These are phyloP conservation scores for Andrena bicolor DNA, from an alignment of 2,888 invertebrate species.

Conservation along the genomic window DNA sequence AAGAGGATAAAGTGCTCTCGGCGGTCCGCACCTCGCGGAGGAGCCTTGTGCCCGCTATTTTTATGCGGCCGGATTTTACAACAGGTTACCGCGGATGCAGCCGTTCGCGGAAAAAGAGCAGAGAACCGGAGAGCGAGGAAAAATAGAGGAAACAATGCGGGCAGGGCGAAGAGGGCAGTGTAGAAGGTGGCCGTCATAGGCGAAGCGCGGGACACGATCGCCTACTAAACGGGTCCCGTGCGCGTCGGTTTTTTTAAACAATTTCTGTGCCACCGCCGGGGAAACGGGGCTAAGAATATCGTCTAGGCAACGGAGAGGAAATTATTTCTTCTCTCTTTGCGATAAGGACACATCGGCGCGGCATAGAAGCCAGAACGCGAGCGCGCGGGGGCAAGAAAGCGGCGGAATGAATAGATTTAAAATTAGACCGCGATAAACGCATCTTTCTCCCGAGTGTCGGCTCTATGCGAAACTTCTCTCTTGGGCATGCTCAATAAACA, in stretches of 20 bases:
- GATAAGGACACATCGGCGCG: slow-evolving; percentile 62
- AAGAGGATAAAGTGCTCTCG: slow-evolving; percentile 64
- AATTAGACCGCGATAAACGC: slow-evolving; percentile 64
- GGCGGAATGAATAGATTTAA: slow-evolving; percentile 61
- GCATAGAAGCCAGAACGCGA: slow-evolving; percentile 29
- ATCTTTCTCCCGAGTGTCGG: slow-evolving; percentile 56
- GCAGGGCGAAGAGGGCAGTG: slow-evolving; percentile 9
- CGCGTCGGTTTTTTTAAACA: slow-evolving; percentile 75
- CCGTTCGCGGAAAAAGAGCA: slow-evolving; percentile 72
- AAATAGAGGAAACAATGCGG: slow-evolving; percentile 16
- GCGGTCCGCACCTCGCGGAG: slow-evolving; percentile 32
- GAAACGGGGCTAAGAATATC: slow-evolving; percentile 77
- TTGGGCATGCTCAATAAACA: slow-evolving; percentile 43
- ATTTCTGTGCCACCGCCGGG: slow-evolving; percentile 66
- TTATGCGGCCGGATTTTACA: slow-evolving; percentile 80
- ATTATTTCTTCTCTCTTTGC: slow-evolving; percentile 70
- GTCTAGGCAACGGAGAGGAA: slow-evolving; percentile 65
- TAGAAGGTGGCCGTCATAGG: slow-evolving; percentile 1
- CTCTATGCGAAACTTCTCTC: slow-evolving; percentile 57
- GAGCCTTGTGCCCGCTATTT: slow-evolving; percentile 79
- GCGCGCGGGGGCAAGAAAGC: slow-evolving; percentile 28
- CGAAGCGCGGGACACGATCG: background rate
- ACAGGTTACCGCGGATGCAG: slow-evolving; percentile 77
- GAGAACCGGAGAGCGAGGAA: slow-evolving; percentile 45
- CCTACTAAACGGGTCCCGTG: slow-evolving; percentile 11